Percentiles rank a stretch among this genome's conserved stretches.
phyloP scores from a whole-genome alignment of 2,888 invertebrate species.

The Rotaria magnacalcarata region DNA sequence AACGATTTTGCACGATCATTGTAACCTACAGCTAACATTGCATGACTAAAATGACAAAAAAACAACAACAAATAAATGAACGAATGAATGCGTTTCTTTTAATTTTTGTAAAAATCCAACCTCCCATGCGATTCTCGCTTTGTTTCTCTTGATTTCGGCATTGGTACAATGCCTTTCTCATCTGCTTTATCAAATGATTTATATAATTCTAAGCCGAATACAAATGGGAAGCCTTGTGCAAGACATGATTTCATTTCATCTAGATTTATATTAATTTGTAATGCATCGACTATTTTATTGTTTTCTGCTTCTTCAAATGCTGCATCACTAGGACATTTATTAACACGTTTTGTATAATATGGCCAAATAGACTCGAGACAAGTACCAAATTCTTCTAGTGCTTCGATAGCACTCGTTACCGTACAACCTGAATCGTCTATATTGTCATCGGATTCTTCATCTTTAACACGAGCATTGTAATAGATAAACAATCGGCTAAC shows the following conservation, averaged over 20 bases:
- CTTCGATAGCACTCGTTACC: background rate
- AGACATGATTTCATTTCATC: conserved; percentile 4
- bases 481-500: conserved; percentile 5
- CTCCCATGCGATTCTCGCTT: background rate
- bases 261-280: background rate
- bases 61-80: too few species aligned
- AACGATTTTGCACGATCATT: background rate
- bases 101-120: background rate
- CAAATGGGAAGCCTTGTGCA: conserved; percentile 31
- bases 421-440: background rate
- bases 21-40: background rate
- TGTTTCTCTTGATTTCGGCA: background rate
- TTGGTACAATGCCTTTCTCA: background rate
- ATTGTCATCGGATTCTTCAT: background rate
- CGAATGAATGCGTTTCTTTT: too few species aligned
- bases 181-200: background rate
- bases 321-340: background rate
- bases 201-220: background rate
- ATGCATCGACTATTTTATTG: background rate
- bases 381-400: background rate
- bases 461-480: conserved; percentile 8
- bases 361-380: conserved; percentile 4
- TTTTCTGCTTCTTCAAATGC: background rate
- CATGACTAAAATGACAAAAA: background rate
- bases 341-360: background rate